Conservation (phyloP, 2,113 vertebrate genomes). For the Circaetus gallicus region DNA sequence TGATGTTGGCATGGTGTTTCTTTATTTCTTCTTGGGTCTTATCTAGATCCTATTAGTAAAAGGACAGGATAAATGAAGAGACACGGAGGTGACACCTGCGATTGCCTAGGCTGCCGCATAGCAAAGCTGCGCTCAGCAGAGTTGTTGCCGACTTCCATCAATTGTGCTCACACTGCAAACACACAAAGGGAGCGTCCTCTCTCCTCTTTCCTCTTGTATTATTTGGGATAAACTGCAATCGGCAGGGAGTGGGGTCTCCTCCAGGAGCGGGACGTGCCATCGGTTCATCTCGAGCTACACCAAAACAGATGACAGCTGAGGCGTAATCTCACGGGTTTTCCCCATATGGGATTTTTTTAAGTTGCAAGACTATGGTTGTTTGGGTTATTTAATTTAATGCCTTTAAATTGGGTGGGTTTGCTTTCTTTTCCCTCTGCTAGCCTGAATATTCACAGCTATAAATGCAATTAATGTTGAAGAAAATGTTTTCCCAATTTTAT, state of each 20-base stretch:
- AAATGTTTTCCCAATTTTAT: neutral
- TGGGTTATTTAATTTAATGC: neutral
- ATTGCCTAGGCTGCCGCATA: slow-evolving; percentile 16
- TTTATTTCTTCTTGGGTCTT: slow-evolving; percentile 94
- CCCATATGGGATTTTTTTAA: neutral
- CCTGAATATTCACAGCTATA: neutral
- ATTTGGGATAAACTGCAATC: neutral
- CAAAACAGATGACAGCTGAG: neutral
- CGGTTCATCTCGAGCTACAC: neutral
- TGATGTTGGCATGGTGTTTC: slow-evolving; percentile 96
- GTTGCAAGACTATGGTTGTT: neutral
- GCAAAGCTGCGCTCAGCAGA: slow-evolving; percentile 56
- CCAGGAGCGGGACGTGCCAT: fast-evolving
- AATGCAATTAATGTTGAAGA: neutral
- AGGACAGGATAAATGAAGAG: slow-evolving; percentile 32
- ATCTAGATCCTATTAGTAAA: slow-evolving; percentile 85
- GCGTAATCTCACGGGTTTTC: neutral
- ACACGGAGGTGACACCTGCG: neutral
- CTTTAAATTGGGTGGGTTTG: neutral
- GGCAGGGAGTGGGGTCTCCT: neutral
- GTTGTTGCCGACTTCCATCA: neutral
- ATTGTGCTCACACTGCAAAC: slow-evolving; percentile 10
- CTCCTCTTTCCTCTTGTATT: neutral
- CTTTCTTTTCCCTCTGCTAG: neutral
- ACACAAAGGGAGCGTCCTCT: neutral